Conservation (phyloP, 2,888 invertebrate species). For the Phyto melanocephala region DNA sequence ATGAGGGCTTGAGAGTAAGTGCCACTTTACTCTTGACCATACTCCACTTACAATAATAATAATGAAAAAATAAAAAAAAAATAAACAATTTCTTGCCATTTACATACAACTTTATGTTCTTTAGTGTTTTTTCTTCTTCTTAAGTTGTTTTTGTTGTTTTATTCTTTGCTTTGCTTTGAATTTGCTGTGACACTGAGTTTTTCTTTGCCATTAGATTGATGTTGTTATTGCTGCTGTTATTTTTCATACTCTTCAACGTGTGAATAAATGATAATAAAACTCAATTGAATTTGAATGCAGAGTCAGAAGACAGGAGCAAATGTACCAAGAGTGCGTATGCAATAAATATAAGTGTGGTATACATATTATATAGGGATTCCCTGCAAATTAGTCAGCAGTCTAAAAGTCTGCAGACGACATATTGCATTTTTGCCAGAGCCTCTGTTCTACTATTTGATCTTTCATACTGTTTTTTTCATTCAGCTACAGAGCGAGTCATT, state of each 20-base stretch:
- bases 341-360: too few species aligned
- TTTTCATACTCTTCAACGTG: constrained; percentile 27
- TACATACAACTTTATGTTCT: not conserved
- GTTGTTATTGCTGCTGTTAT: constrained; percentile 4
- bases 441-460: too few species aligned
- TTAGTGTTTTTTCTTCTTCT: not conserved
- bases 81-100: not conserved
- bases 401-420: too few species aligned
- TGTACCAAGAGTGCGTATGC: too few species aligned
- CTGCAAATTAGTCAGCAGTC: too few species aligned
- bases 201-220: not conserved
- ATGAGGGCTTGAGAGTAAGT: not conserved
- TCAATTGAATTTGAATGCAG: constrained; percentile 37
- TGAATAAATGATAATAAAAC: constrained; percentile 44
- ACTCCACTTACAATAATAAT: not conserved
- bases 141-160: not conserved
- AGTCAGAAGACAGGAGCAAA: not conserved
- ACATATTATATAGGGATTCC: too few species aligned
- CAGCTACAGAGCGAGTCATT: too few species aligned
- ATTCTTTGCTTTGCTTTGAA: not conserved
- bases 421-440: too few species aligned
- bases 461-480: too few species aligned
- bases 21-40: not conserved
- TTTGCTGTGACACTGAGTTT: not conserved
- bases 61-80: not conserved